Percentiles rank a stretch among this genome's conserved stretches.
phyloP scores from a whole-genome alignment of 2,888 invertebrate species.

The Brachyopa scutellaris region DNA sequence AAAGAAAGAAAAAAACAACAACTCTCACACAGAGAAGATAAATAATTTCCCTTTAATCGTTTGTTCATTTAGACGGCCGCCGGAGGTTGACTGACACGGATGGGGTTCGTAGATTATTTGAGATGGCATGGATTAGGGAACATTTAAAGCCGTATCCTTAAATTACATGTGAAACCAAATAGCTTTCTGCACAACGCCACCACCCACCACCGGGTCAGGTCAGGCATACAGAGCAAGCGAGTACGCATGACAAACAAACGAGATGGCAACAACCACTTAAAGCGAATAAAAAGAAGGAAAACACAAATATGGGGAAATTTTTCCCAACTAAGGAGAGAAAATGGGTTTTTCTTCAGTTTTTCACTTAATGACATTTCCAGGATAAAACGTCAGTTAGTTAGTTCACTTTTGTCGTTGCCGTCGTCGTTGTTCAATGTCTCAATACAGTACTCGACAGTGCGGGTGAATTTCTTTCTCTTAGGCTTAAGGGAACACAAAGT shows the following conservation, averaged over 20 bases:
- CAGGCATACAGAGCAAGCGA: background rate
- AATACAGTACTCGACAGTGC: slow-evolving; percentile 41
- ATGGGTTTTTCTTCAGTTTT: slow-evolving; percentile 16
- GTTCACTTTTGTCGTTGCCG: slow-evolving; percentile 62
- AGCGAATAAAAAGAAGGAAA: too few species aligned
- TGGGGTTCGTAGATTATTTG: slow-evolving; percentile 24
- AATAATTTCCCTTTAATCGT: slow-evolving; percentile 44
- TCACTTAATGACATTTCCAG: slow-evolving; percentile 60
- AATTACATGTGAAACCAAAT: slow-evolving; percentile 61
- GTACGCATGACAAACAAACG: slow-evolving; percentile 31
- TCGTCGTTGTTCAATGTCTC: slow-evolving; percentile 47
- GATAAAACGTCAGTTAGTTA: slow-evolving; percentile 68
- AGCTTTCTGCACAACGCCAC: slow-evolving; percentile 16
- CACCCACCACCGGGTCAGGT: background rate
- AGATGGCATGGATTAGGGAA: slow-evolving; percentile 38
- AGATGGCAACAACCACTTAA: slow-evolving; percentile 9
- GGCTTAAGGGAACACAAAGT: slow-evolving; percentile 24
- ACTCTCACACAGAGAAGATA: slow-evolving; percentile 18
- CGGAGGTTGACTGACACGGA: slow-evolving; percentile 46
- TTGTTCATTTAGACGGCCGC: slow-evolving; percentile 33
- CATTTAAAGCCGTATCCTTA: slow-evolving; percentile 62
- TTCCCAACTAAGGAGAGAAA: slow-evolving; percentile 39
- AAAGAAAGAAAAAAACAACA: slow-evolving; percentile 23
- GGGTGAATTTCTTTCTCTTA: slow-evolving; percentile 44
- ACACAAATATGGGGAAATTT: slow-evolving; percentile 65